phyloP scores from a whole-genome alignment of 1,140 invertebrate genomes.

The Trachelipus rathkii region DNA sequence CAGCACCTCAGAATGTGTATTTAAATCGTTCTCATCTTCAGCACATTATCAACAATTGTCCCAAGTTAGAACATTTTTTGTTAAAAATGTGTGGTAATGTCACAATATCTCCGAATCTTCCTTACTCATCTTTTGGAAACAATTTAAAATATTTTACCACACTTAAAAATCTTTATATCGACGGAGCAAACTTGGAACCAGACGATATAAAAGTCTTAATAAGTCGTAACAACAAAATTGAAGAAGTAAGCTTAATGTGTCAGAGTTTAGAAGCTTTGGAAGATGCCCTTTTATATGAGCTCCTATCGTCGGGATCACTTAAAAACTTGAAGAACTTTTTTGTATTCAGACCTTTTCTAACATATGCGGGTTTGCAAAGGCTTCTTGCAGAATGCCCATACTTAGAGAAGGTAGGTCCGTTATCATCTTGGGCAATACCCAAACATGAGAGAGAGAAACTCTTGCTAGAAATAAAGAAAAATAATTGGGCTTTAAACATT shows the following conservation, averaged over 20 bases:
- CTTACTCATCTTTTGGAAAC: slow-evolving; percentile 32
- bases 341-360: slow-evolving; percentile 33
- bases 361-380: slow-evolving; percentile 28
- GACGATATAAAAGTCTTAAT: slow-evolving; percentile 34
- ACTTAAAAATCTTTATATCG: slow-evolving; percentile 28
- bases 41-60: slow-evolving; percentile 32
- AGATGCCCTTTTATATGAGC: slow-evolving; percentile 28
- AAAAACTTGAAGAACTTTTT: slow-evolving; percentile 26
- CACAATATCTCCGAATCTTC: slow-evolving; percentile 34
- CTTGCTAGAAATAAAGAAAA: slow-evolving; percentile 28
- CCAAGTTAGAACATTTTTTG: slow-evolving; percentile 27
- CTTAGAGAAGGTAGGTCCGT: slow-evolving; percentile 30
- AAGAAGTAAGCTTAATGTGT: slow-evolving; percentile 31
- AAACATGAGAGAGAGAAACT: slow-evolving; percentile 31
- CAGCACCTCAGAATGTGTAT: slow-evolving; percentile 25
- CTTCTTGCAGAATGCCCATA: slow-evolving; percentile 30
- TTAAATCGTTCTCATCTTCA: slow-evolving; percentile 36
- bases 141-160: slow-evolving; percentile 24
- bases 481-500: slow-evolving; percentile 36
- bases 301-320: slow-evolving; percentile 26
- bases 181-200: slow-evolving; percentile 26
- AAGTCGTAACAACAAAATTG: slow-evolving; percentile 10
- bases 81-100: slow-evolving; percentile 30
- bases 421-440: slow-evolving; percentile 38
- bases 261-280: slow-evolving; percentile 33